A percentile compares a stretch with the other conserved stretches of the same genome.
Conservation (phyloP, 2,113 vertebrate species). For the Oryctolagus cuniculus region mOryCun1.1 NC_091445.1:16957001-16957500, state of each 20-base stretch:
- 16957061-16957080: background rate
- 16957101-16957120: background rate
- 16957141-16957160: background rate
- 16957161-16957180: background rate
- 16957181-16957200: rapidly evolving
- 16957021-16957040: background rate
- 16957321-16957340: background rate
- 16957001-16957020: background rate
- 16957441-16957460: background rate
- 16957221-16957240: background rate
- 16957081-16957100: background rate
- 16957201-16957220: background rate
- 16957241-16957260: background rate
- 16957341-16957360: background rate
- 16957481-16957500: background rate
- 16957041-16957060: background rate
- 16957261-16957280: background rate
- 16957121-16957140: background rate
- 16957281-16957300: background rate
- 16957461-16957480: background rate
- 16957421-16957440: background rate
- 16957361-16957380: background rate
- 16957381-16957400: background rate
- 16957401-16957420: background rate
- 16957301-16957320: background rate